Percentiles rank a stretch among this genome's conserved stretches.
Conservation (phyloP, 2,888 invertebrate species). For the Noctuana brunneofusca region DNA sequence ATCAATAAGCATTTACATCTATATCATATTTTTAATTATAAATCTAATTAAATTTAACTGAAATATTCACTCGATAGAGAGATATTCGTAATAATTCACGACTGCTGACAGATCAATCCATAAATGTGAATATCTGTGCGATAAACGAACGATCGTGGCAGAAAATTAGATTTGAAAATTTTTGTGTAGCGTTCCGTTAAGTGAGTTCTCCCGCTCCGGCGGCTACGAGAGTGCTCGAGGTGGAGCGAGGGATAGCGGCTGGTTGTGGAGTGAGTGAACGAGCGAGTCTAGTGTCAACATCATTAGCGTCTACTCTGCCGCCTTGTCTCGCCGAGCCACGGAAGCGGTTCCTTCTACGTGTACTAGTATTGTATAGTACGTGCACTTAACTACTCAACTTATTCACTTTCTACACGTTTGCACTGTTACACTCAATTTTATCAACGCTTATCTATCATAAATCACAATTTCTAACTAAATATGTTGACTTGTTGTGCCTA, state of each 20-base stretch:
- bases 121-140: conserved; percentile 9
- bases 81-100: background rate
- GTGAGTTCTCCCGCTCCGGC: conserved; percentile 13
- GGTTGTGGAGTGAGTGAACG: conserved; percentile 37
- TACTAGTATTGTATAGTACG: conserved; percentile 16
- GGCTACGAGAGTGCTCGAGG: conserved; percentile 49
- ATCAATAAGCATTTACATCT: too few relatives aligned
- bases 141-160: conserved; percentile 18
- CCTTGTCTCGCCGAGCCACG: conserved; percentile 55
- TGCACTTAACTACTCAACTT: conserved; percentile 7
- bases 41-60: background rate
- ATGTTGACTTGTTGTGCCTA: too few relatives aligned
- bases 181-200: conserved; percentile 48
- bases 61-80: background rate
- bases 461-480: background rate
- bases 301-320: conserved; percentile 54
- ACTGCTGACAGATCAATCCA: conserved; percentile 3
- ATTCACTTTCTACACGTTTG: conserved; percentile 12
- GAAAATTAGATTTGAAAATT: conserved; percentile 53
- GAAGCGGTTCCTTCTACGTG: background rate
- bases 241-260: conserved; percentile 46
- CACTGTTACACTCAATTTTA: conserved; percentile 14
- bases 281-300: conserved; percentile 76
- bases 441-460: background rate
- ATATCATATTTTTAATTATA: too few relatives aligned